phyloP scores from a whole-genome alignment of 2,888 invertebrate genomes.

The Ctena decussata region DNA sequence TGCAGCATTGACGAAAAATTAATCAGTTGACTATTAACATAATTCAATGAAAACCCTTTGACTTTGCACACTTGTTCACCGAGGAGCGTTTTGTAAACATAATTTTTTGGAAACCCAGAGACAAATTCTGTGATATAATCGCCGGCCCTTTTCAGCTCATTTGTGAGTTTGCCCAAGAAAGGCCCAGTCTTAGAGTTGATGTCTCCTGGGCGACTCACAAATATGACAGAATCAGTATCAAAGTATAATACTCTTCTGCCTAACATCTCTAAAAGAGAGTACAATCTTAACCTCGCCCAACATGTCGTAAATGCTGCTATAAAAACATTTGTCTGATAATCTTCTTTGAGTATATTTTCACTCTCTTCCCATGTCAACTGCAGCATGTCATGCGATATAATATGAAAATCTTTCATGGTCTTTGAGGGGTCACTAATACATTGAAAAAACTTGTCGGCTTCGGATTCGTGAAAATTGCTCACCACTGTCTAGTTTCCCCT shows the following conservation, averaged over 20 bases:
- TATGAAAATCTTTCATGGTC: conserved; percentile 31
- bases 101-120: conserved; percentile 10
- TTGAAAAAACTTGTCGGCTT: conserved; percentile 29
- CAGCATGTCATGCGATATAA: conserved; percentile 15
- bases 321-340: conserved; percentile 42
- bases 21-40: not conserved
- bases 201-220: conserved; percentile 25
- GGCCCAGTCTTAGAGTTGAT: not conserved
- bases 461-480: conserved; percentile 22
- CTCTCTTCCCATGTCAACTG: conserved; percentile 10
- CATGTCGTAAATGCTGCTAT: conserved; percentile 85
- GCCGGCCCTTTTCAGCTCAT: conserved; percentile 35
- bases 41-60: not conserved
- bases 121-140: conserved; percentile 69
- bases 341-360: not conserved
- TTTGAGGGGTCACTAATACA: not conserved
- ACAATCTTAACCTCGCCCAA: conserved; percentile 83
- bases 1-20: not conserved
- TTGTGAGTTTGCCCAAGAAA: conserved; percentile 47
- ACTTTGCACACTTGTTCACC: not conserved
- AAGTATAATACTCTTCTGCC: conserved; percentile 81
- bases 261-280: conserved; percentile 79
- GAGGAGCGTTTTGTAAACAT: not conserved
- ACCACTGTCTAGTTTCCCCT: not conserved
- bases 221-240: conserved; percentile 85